These are phyloP conservation scores for Patiria pectinifera DNA, from an alignment of 53 echinoderm and acorn worm genomes.

Conservation along the genomic window DNA sequence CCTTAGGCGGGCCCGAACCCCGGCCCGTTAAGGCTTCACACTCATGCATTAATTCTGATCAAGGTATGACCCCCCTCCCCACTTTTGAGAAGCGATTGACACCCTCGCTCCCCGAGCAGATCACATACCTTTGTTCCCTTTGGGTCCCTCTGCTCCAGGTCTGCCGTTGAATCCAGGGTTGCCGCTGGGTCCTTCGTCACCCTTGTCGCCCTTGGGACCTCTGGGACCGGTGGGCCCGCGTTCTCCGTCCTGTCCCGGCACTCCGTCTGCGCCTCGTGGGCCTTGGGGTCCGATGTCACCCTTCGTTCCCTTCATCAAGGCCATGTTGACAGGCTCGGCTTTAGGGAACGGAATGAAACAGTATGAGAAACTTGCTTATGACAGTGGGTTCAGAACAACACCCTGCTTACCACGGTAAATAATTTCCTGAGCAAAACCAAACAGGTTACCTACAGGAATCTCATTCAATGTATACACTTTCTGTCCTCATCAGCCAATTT, in stretches of 20 bases:
- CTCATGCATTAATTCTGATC: too few species aligned
- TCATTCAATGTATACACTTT: too few species aligned
- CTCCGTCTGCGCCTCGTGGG: slow-evolving; percentile 62
- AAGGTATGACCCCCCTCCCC: too few species aligned
- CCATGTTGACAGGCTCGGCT: slow-evolving; percentile 21
- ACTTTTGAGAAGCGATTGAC: too few species aligned
- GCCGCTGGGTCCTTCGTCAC: slow-evolving; percentile 44
- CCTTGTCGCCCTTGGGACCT: slow-evolving; percentile 69
- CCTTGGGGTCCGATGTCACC: slow-evolving; percentile 74
- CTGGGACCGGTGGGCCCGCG: slow-evolving; percentile 38
- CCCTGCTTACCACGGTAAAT: too few species aligned
- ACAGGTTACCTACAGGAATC: too few species aligned
- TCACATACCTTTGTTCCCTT: slow-evolving; percentile 58
- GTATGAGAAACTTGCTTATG: neutral
- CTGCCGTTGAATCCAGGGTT: slow-evolving; percentile 52
- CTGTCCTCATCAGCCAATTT: too few species aligned
- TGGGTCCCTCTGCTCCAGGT: slow-evolving; percentile 53
- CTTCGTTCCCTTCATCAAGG: slow-evolving; percentile 55
- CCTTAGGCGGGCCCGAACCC: too few species aligned
- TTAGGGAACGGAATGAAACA: neutral
- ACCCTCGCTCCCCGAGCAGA: neutral
- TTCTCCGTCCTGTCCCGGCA: slow-evolving; percentile 51
- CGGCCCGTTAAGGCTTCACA: too few species aligned
- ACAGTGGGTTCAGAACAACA: too few species aligned
- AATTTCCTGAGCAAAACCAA: too few species aligned